Evolutionary conservation across 35 echinoderm and acorn worm genomes (phyloP).

Genomic region (Strongylocentrotus purpuratus): DNA sequence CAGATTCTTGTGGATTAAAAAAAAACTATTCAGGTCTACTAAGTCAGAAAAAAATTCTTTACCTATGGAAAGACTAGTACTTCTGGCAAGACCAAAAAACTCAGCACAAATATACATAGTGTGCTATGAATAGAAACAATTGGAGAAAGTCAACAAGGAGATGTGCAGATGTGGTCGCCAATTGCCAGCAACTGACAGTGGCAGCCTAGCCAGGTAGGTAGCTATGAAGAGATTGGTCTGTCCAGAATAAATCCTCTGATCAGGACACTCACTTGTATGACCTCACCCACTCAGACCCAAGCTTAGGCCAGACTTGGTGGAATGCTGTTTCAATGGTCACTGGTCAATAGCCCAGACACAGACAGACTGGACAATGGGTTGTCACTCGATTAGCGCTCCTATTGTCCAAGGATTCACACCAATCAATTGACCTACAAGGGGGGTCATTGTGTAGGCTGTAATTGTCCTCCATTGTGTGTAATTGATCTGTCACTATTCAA

Average conservation of each 20-base stretch:
- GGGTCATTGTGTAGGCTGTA: background rate
- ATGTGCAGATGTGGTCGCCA: no score
- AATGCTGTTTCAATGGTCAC: background rate
- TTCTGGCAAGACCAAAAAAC: no score
- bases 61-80: no score
- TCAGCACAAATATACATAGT: no score
- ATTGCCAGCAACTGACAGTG: no score
- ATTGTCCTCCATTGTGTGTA: constrained; percentile 17
- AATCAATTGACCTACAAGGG: background rate
- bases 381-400: constrained; percentile 24
- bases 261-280: constrained; percentile 9
- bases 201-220: no score
- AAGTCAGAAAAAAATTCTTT: no score
- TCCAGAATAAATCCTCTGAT: background rate
- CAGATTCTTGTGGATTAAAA: no score
- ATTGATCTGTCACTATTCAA: constrained; percentile 19
- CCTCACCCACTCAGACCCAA: background rate
- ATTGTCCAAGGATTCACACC: constrained; percentile 8
- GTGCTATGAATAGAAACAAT: no score
- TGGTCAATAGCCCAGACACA: constrained; percentile 20
- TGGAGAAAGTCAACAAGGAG: no score
- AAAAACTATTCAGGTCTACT: no score
- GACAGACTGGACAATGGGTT: background rate
- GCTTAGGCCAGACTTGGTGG: background rate
- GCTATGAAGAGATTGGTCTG: no score